Evolutionary conservation across 2,113 vertebrate species (phyloP).

Genomic region (Nibea coibor): DNA sequence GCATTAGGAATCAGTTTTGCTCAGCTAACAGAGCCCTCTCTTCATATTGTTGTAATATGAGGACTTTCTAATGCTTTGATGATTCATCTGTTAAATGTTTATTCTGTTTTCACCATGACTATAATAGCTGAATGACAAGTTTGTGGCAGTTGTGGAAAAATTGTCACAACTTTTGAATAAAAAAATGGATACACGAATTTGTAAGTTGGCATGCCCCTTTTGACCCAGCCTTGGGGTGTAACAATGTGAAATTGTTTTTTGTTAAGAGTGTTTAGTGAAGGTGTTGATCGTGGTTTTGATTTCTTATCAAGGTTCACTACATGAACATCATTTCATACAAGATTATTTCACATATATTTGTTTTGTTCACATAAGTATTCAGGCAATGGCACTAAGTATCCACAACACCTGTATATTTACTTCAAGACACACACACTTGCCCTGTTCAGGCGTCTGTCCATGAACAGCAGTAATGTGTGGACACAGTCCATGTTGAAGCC

Average conservation of each 20-base stretch:
- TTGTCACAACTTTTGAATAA: neutral
- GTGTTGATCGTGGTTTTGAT: neutral
- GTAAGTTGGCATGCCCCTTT: too few relatives aligned
- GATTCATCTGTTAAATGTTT: neutral
- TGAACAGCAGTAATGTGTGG: constrained; percentile 74
- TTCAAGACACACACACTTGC: constrained; percentile 41
- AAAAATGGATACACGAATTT: neutral
- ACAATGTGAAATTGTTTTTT: too few relatives aligned
- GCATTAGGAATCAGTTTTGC: too few relatives aligned
- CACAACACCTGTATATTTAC: neutral
- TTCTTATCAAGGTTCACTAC: neutral
- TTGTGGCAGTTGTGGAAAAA: neutral
- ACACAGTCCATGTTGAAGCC: constrained; percentile 85
- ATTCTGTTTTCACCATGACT: neutral
- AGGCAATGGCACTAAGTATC: neutral
- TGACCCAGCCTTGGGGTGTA: too few relatives aligned
- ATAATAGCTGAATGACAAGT: neutral
- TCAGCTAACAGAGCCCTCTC: too few relatives aligned
- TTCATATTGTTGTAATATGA: neutral
- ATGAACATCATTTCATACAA: neutral
- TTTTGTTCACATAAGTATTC: neutral
- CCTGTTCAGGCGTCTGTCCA: constrained; percentile 73
- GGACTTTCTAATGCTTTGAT: neutral
- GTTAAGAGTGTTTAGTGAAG: neutral
- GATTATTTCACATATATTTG: neutral